Base-by-base conservation (phyloP, 2,888 invertebrate species). In the Polylopha cassiicola region DNA sequence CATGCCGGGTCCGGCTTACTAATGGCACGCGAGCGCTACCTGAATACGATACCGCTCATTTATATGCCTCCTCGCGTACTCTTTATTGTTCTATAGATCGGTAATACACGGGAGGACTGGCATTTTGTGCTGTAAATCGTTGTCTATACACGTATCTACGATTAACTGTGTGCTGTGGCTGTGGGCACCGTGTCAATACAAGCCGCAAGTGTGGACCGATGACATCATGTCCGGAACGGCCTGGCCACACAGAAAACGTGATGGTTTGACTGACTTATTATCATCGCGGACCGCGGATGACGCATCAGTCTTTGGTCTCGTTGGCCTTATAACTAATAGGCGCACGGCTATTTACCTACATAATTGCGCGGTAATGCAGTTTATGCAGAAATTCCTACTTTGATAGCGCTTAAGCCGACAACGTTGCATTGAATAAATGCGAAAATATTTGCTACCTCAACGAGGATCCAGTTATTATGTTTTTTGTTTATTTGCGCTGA, bases 11-110 rank as follows among this genome's bases (percentile, higher is more conserved):
- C 65, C 61, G 61, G 82, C 72, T 64, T 82, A 81, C 84, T 80
- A 81, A 82, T 82, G 75, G 73, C 74, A 68, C 69, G 65, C 63
- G 74, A 67, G 67, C 72, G 75, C 65, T 59, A 61, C 68, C 63
- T 77, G 84, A 73, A 80, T 82, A 78, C 80, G 65, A 57, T 72
- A 68, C 67, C 64, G 69, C 74, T 79, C 73, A 82, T 85, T 81
- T 68, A 72, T 79, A 84, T 85, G 79, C 82, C 62, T 55, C 50
- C 50, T 51, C 63, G 73, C 75, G 66, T 64, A 66, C 73, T 67
- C 75, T 82, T 84, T 85, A 85, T 85, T 82, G 84, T 85, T 82
- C 78, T 75, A 79, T 79, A 77, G 82, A 78, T 82, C 63, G 80
- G 79, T 85, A 85, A 84, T 85, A 85, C 84, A 85, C 81, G 76